Evolutionary conservation across 2,113 vertebrate species (phyloP), one percentile per base, ranked within the genome.

Genomic region (Urocolius indicus): DNA sequence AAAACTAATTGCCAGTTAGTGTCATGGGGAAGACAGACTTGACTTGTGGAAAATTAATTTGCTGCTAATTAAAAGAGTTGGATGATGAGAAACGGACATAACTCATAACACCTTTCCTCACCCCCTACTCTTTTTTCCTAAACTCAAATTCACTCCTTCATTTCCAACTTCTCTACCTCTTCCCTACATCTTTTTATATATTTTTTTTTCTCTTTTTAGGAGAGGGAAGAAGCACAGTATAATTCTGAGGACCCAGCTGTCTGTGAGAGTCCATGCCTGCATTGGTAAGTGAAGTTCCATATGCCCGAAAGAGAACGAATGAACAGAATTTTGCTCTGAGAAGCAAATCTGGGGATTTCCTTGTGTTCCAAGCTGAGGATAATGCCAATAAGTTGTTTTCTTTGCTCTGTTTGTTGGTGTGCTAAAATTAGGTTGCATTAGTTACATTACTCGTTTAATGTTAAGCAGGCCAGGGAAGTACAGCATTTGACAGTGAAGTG

Each of bases 161-260:
- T 75, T 93, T 48, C 19, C 6, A 67, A 17, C 6, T 87, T 11
- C 8, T 78, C 36, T 89, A 4, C 16, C 43, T 87, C 10, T 12
- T 63, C 13, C 17, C 14, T 89, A 26, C 7, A 62, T 7, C 12
- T 68, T 86, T 51, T 49, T 46, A 5, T 91, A 29, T 93, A n/a
- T 78, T 97, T 63, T 87, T 63, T 65, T 69, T 52, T 75, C 7
- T 89, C 36, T 93, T 84, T 89, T 58, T 95, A 98, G 98, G 98
- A 98, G 98, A 67, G 99, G 99, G 73, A 99, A 99, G 98, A 99
- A 99, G 90, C 99, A 99, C 96, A 99, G 99, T 81, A 98, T 99
- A 95, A 97, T 99, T 95, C 95, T 99, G 89, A 98, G 99, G 65
- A 99, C 99, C 52, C 99, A 99, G 97, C 98, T 99, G 84, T 99